A percentile compares a stretch with the other conserved stretches of the same genome.
phyloP scores from a whole-genome alignment of 2,797 vertebrate genomes.

The Thamnophis elegans region DNA sequence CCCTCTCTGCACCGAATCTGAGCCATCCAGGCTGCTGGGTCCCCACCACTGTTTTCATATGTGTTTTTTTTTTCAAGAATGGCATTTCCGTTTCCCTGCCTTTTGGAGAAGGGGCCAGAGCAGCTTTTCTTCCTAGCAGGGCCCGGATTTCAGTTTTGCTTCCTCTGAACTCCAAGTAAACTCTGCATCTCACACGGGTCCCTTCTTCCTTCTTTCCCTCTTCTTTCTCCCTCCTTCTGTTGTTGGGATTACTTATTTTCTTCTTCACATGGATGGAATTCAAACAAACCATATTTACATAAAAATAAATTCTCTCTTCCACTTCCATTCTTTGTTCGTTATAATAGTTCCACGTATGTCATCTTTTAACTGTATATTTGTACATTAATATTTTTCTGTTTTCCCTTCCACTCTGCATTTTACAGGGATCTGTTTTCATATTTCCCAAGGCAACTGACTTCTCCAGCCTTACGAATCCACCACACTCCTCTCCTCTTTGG shows the following conservation, averaged over 20 bases:
- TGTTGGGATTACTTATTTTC: no score
- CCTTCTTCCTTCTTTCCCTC: no score
- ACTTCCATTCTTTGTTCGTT: no score
- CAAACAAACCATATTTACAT: no score
- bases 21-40: background rate
- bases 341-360: no score
- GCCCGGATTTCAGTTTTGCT: background rate
- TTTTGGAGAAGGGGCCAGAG: background rate
- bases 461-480: accelerated
- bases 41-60: background rate
- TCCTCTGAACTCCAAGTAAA: background rate
- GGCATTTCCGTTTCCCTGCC: background rate
- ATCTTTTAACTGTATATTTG: no score
- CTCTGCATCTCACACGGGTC: background rate
- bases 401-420: no score
- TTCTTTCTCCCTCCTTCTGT: no score
- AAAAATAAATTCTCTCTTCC: no score
- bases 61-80: background rate
- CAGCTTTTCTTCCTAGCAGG: background rate
- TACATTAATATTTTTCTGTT: no score
- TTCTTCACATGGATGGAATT: no score
- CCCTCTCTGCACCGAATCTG: background rate
- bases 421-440: background rate
- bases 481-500: background rate
- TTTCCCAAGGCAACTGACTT: background rate